Conservation (phyloP, 2,797 vertebrate genomes). For the Hyperoplus lanceolatus region DNA sequence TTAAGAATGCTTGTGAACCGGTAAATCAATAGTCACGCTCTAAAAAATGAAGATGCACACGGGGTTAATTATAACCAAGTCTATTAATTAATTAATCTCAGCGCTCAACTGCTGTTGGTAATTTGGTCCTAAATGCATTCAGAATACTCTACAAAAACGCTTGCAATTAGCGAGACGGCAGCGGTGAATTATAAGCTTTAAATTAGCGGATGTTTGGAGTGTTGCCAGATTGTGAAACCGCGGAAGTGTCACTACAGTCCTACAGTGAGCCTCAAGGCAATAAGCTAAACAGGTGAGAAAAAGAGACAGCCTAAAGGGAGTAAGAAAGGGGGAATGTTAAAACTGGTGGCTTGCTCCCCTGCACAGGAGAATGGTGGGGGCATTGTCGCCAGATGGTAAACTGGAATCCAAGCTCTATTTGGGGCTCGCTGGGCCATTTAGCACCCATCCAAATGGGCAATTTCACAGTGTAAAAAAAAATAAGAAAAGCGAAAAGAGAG, state of each 20-base stretch:
- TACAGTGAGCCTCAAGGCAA: slow-evolving; percentile 24
- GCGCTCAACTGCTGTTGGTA: slow-evolving; percentile 54
- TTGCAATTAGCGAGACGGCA: slow-evolving; percentile 55
- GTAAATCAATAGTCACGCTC: slow-evolving; percentile 63
- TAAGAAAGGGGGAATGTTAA: slow-evolving; percentile 5
- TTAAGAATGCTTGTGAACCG: slow-evolving; percentile 16
- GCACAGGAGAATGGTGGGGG: slow-evolving; percentile 31
- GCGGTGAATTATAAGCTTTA: slow-evolving; percentile 48
- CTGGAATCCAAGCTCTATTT: slow-evolving; percentile 62
- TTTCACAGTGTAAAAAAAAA: slow-evolving; percentile 43
- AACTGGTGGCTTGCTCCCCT: slow-evolving; percentile 46
- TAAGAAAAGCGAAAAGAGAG: slow-evolving; percentile 24
- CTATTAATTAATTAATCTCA: slow-evolving; percentile 68
- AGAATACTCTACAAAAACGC: slow-evolving; percentile 45
- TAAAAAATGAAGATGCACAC: slow-evolving; percentile 59
- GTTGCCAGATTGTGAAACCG: slow-evolving; percentile 48
- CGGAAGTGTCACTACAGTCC: slow-evolving; percentile 15
- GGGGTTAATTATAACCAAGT: slow-evolving; percentile 73
- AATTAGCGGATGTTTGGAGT: slow-evolving; percentile 46
- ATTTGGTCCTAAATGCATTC: slow-evolving; percentile 66
- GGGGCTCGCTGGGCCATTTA: slow-evolving; percentile 68
- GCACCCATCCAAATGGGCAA: slow-evolving; percentile 68
- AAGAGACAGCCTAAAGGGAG: slow-evolving; percentile 11
- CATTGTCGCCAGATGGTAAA: slow-evolving; percentile 73
- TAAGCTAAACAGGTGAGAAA: slow-evolving; percentile 41